Conservation (phyloP, 2,797 vertebrate species). For the Sebastes miniatus region DNA sequence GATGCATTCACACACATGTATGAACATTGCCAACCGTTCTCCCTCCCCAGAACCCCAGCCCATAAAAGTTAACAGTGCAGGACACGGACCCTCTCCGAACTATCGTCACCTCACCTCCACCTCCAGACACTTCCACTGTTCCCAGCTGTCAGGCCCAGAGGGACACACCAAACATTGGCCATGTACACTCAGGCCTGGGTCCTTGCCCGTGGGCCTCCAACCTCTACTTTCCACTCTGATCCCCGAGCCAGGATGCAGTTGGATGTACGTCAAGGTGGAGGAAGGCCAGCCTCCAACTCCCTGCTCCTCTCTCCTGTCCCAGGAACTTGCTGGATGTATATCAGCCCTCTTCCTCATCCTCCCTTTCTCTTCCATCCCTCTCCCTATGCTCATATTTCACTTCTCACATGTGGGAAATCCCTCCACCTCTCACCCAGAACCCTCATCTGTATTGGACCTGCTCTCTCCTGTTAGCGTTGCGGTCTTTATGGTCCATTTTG, state of each 20-base stretch:
- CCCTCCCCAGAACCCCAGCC: neutral
- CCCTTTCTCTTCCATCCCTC: conserved; percentile 10
- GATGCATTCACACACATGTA: neutral
- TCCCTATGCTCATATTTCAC: conserved; percentile 28
- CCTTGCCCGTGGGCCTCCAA: conserved; percentile 16
- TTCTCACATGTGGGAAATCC: conserved; percentile 33
- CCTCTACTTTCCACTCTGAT: conserved; percentile 38
- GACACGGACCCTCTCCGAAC: neutral
- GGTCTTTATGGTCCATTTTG: conserved; percentile 35
- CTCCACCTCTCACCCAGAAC: conserved; percentile 20
- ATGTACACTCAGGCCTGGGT: conserved; percentile 6
- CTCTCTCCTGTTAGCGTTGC: conserved; percentile 20
- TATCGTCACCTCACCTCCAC: conserved; percentile 6
- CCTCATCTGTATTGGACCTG: neutral
- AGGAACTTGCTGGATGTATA: conserved; percentile 31
- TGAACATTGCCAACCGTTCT: neutral
- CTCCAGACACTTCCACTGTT: neutral
- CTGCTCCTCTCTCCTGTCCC: conserved; percentile 26
- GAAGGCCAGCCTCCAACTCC: conserved; percentile 28
- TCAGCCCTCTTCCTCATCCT: conserved; percentile 34
- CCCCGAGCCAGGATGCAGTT: conserved; percentile 45
- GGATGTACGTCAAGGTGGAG: conserved; percentile 48
- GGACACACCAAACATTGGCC: conserved; percentile 20
- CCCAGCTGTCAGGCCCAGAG: conserved; percentile 14
- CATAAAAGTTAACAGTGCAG: conserved; percentile 23